A percentile compares a stretch with the other conserved stretches of the same genome.
phyloP scores from a whole-genome alignment of 2,888 invertebrate species.

The Drosophila mulleri region DNA sequence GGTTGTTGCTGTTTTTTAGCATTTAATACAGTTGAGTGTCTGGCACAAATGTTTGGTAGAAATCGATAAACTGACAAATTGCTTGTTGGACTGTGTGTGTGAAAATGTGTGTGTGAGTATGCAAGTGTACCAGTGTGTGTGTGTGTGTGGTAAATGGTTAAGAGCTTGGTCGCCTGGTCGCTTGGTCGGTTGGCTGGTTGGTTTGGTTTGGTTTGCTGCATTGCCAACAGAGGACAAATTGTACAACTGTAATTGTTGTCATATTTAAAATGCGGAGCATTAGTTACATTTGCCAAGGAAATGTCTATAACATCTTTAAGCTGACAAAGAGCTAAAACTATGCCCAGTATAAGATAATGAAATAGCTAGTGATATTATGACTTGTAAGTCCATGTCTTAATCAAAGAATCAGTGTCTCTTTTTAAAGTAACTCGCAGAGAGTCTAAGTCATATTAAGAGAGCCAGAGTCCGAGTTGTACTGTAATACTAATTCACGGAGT shows the following conservation, averaged over 20 bases:
- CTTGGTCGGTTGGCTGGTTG: conserved; percentile 7
- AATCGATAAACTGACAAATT: conserved; percentile 84
- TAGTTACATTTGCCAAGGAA: conserved; percentile 63
- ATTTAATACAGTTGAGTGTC: conserved; percentile 81
- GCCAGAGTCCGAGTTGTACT: no score
- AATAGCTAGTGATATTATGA: background rate
- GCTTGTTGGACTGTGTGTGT: conserved; percentile 73
- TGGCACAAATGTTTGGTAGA: conserved; percentile 82
- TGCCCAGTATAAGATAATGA: background rate
- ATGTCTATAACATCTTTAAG: conserved; percentile 30
- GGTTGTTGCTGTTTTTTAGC: conserved; percentile 78
- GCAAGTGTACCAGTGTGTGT: conserved; percentile 18
- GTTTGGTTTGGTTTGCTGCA: conserved; percentile 47
- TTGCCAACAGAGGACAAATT: conserved; percentile 78
- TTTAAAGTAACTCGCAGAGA: no score
- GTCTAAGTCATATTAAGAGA: no score
- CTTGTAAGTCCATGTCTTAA: background rate
- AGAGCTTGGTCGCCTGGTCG: conserved; percentile 68
- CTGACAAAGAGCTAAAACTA: conserved; percentile 7
- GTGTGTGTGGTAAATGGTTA: conserved; percentile 74
- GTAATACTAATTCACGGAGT: no score
- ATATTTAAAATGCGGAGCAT: conserved; percentile 77
- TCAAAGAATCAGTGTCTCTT: no score
- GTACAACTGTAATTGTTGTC: conserved; percentile 80
- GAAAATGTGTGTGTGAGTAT: conserved; percentile 31